A percentile compares a stretch with the other conserved stretches of the same genome.
phyloP scores from a whole-genome alignment of 92 coral and sea anemone genomes.

The Phenganax stokvisi region DNA sequence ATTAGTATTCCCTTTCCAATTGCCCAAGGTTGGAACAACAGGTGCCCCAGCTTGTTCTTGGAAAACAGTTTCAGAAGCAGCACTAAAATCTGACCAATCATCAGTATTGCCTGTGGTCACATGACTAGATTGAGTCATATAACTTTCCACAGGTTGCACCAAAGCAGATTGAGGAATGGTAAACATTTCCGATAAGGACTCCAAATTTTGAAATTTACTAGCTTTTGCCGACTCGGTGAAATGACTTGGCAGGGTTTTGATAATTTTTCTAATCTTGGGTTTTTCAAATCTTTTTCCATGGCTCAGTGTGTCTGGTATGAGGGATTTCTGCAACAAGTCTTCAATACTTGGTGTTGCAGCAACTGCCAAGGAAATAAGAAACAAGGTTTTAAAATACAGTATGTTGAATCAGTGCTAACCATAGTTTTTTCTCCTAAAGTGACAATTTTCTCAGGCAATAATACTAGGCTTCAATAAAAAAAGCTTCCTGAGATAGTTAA shows the following conservation, averaged over 20 bases:
- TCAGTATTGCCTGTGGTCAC: neutral
- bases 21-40: neutral
- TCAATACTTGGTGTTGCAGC: conserved; percentile 29
- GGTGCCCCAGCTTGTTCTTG: neutral
- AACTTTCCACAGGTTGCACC: conserved; percentile 8
- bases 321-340: conserved; percentile 28
- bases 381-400: neutral
- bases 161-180: conserved; percentile 31
- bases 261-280: conserved; percentile 18
- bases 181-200: conserved; percentile 19
- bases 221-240: conserved; percentile 30
- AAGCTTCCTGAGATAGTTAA: too few species aligned
- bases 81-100: conserved; percentile 41
- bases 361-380: neutral
- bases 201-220: conserved; percentile 35
- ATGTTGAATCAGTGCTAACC: neutral
- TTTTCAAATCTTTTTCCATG: conserved; percentile 23
- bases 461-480: too few species aligned
- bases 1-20: neutral
- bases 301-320: neutral
- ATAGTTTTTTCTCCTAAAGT: too few species aligned
- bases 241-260: conserved; percentile 25
- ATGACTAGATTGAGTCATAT: neutral
- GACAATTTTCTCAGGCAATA: too few species aligned
- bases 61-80: conserved; percentile 6